Percentiles rank a stretch among this genome's conserved stretches.
Conservation (phyloP, 23 tunicate genomes). For the Trididemnum miniatum region DNA sequence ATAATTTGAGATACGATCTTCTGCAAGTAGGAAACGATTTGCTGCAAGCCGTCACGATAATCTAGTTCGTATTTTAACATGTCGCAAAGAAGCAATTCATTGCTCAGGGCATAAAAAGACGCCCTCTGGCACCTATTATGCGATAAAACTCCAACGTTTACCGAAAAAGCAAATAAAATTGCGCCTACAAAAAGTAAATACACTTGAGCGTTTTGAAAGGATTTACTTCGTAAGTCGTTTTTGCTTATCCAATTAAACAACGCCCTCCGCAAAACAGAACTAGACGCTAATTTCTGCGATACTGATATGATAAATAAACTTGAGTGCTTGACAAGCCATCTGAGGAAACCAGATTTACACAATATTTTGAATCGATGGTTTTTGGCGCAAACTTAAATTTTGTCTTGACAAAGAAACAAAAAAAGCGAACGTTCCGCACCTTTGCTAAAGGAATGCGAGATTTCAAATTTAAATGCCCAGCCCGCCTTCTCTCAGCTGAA, state of each 20-base stretch:
- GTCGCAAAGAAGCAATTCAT: no score
- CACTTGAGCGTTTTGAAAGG: neutral
- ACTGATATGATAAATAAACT: neutral
- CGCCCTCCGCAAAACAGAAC: neutral
- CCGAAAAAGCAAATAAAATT: neutral
- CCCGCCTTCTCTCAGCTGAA: conserved; percentile 3
- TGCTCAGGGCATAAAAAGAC: no score
- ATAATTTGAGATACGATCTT: no score
- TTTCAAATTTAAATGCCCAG: conserved; percentile 21
- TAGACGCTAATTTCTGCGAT: neutral
- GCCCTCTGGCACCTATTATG: no score
- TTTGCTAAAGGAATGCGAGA: neutral
- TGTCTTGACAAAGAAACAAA: neutral
- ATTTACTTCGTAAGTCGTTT: neutral
- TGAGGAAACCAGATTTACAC: conserved; percentile 19
- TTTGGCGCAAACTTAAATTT: conserved; percentile 19
- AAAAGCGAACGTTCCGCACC: neutral
- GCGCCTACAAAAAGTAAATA: neutral
- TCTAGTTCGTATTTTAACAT: no score
- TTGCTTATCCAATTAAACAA: neutral
- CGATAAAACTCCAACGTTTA: no score
- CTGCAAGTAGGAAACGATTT: no score
- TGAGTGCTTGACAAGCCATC: neutral
- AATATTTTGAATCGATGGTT: neutral
- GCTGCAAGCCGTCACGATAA: no score